Percentiles rank a stretch among this genome's conserved stretches.
Evolutionary conservation across 2,888 invertebrate species (phyloP).

Genomic region (Drosophila cognata): DNA sequence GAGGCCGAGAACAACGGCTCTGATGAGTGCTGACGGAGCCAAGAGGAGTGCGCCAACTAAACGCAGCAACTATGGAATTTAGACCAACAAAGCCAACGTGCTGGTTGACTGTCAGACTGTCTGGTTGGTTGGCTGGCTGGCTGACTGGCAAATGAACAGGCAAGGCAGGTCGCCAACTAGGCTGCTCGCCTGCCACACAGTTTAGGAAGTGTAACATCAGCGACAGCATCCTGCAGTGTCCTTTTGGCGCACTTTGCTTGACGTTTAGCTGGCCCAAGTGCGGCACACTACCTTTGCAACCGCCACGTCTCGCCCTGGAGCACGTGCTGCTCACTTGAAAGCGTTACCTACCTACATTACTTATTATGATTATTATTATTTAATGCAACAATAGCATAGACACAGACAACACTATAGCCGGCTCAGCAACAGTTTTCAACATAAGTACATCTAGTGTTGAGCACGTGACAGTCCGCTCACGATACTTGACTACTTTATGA

Average conservation of each 20-base stretch:
- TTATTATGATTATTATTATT: constrained; percentile 78
- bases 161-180: constrained; percentile 55
- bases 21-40: constrained; percentile 55
- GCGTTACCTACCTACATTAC: constrained; percentile 72
- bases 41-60: constrained; percentile 58
- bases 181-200: constrained; percentile 33
- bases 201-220: constrained; percentile 78
- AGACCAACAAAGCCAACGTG: constrained; percentile 60
- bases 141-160: constrained; percentile 71
- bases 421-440: constrained; percentile 66
- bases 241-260: constrained; percentile 78
- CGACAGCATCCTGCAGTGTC: constrained; percentile 79
- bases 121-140: background rate
- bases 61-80: constrained; percentile 68
- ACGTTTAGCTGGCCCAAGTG: constrained; percentile 70
- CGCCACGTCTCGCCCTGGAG: constrained; percentile 28
- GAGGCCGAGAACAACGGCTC: constrained; percentile 49
- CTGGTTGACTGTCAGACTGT: background rate
- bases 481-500: background rate
- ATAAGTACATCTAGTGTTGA: constrained; percentile 52
- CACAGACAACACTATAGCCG: constrained; percentile 46
- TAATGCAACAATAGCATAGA: constrained; percentile 69
- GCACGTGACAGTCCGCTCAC: constrained; percentile 37
- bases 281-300: constrained; percentile 7
- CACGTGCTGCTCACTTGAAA: constrained; percentile 57